These are phyloP conservation scores for Pentamera pediparva DNA, from an alignment of 53 echinoderm and acorn worm genomes.

Conservation along the genomic window DNA sequence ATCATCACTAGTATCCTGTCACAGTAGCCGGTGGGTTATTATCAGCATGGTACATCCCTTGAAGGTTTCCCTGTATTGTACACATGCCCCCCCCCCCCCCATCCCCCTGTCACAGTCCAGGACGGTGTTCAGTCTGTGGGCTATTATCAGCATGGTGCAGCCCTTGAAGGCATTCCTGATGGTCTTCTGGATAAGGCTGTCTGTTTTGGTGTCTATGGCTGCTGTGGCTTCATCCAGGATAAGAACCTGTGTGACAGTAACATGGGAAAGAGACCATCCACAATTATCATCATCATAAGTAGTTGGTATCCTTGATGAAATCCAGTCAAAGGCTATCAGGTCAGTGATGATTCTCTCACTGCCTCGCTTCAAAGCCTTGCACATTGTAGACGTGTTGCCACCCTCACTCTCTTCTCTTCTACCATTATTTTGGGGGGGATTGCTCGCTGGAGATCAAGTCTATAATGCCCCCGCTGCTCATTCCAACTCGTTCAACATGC, in stretches of 20 bases:
- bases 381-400: no score
- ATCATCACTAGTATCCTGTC: conserved; percentile 12
- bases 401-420: no score
- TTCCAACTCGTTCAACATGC: no score
- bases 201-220: conserved; percentile 93
- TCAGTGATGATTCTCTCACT: no score
- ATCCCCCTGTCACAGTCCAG: conserved; percentile 57
- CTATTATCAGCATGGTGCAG: conserved; percentile 91
- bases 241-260: conserved; percentile 47
- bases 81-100: background rate
- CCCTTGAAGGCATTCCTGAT: conserved; percentile 83
- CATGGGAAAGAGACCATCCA: background rate
- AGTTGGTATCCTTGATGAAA: no score
- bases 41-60: conserved; percentile 83
- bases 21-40: conserved; percentile 91
- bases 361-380: no score
- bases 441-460: no score
- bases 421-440: background rate
- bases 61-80: conserved; percentile 55
- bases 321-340: no score
- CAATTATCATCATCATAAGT: no score
- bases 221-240: conserved; percentile 93
- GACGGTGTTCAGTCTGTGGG: conserved; percentile 87
- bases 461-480: no score
- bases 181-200: conserved; percentile 84